Conservation (phyloP, 2,113 vertebrate genomes). For the Sprattus sprattus region DNA sequence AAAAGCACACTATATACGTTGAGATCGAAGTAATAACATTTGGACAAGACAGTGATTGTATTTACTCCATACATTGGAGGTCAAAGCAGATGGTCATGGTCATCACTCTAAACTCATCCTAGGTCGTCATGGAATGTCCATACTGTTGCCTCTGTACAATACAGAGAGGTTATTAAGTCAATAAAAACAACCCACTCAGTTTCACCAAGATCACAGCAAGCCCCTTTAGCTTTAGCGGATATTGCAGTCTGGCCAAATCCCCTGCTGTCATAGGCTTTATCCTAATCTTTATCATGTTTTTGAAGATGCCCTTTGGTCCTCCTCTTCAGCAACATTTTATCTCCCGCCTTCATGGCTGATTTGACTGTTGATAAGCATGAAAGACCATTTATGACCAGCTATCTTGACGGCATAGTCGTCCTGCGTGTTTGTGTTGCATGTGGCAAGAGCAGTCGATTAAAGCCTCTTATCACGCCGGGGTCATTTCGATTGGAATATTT, state of each 20-base stretch:
- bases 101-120: background rate
- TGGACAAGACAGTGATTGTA: background rate
- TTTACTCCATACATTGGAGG: background rate
- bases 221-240: constrained; percentile 18
- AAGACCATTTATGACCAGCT: background rate
- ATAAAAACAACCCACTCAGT: constrained; percentile 4
- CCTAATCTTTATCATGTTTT: constrained; percentile 13
- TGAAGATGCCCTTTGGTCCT: constrained; percentile 7
- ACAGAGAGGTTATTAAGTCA: background rate
- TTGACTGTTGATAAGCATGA: background rate
- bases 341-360: background rate
- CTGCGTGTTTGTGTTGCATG: background rate
- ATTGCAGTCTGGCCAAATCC: constrained; percentile 1
- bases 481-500: background rate
- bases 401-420: background rate
- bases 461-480: background rate
- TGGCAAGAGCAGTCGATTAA: background rate
- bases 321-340: constrained; percentile 11
- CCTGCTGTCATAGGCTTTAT: background rate
- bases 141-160: background rate
- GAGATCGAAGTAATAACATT: background rate
- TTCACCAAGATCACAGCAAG: background rate
- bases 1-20: too few species aligned
- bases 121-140: background rate
- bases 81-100: background rate